Evolutionary conservation across 1,140 invertebrate genomes (phyloP), one percentile per base, ranked within the genome.

Genomic region (Colletes gigas): DNA sequence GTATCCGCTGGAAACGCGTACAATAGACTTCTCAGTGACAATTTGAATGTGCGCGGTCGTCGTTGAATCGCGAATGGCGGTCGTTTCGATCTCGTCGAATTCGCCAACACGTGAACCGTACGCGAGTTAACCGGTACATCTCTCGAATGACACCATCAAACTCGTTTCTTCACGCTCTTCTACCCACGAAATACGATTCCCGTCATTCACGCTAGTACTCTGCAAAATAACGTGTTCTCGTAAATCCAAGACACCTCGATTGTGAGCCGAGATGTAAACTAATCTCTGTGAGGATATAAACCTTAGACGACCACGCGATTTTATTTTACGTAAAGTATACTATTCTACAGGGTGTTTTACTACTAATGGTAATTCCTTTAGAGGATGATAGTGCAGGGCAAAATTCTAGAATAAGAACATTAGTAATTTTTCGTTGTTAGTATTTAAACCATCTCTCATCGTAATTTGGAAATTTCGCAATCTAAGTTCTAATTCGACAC

Each of bases 141-240:
- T 62, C 60, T 52, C 70, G 67, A 67, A 54, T 54, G 65, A 68
- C 83, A 83, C 69, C 59, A 47, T 47, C 66, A 52, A 68, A 72
- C 83, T 70, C 70, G 83, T 86, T 85, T 75, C 74, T 85, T 85
- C 77, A 84, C 78, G 83, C 83, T 77, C 66, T 57, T 78, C 76
- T 72, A 78, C 30, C 10, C 39, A 59, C 59, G 75, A 77, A 78
- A 78, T 63, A 72, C 59, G 68, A 78, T 72, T 72, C 76, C 50
- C 15, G 10, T 15, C n/a, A 4, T 3, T 52, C 30, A 15, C 19
- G 47, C 54, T 17, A 71, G 47, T 0, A n/a, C 14, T 10, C 50
- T 30, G 4, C 19, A 10, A 63, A 21, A 19, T 10, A 50, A 50
- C 50, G 52, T 8, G 19, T 47, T n/a, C 44, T 30, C n/a, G 3